Percentiles rank a stretch among this genome's conserved stretches.
phyloP scores from a whole-genome alignment of 2,797 vertebrate genomes.

The Octomys mimax region DNA sequence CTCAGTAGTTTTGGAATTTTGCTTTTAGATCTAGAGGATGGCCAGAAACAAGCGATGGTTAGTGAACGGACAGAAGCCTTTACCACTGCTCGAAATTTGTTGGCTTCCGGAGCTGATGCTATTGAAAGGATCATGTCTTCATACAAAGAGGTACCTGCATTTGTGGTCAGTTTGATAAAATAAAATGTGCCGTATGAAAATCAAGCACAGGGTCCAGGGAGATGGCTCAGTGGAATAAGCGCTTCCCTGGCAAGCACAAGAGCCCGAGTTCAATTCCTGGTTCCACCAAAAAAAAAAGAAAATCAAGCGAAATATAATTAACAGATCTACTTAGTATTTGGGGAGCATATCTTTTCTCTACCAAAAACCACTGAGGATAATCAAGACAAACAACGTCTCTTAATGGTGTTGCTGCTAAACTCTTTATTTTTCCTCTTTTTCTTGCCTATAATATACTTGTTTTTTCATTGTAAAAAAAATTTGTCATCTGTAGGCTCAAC shows the following conservation, averaged over 20 bases:
- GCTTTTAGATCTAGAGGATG: conserved; percentile 93
- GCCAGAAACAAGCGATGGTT: conserved; percentile 95
- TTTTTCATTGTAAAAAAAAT: conserved; percentile 9
- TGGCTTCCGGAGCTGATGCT: conserved; percentile 97
- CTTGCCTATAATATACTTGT: neutral
- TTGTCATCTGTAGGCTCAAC: neutral
- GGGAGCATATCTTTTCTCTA: conserved; percentile 8
- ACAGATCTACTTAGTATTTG: neutral
- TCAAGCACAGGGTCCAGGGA: neutral
- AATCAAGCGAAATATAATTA: conserved; percentile 42
- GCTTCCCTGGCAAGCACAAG: too few relatives aligned
- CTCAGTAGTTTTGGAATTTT: conserved; percentile 60
- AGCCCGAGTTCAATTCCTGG: too few relatives aligned
- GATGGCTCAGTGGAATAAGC: too few relatives aligned
- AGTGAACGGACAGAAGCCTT: conserved; percentile 99
- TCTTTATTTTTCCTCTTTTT: conserved; percentile 30
- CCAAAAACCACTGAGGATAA: neutral
- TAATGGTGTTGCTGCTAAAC: neutral
- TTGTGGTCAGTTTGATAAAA: conserved; percentile 56
- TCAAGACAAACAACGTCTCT: conserved; percentile 8
- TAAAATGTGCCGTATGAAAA: conserved; percentile 12
- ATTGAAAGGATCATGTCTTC: conserved; percentile 99
- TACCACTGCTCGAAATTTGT: conserved; percentile 97
- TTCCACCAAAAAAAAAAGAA: neutral
- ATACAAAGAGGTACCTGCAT: conserved; percentile 96